Evolutionary conservation across 2,797 vertebrate species (phyloP).

Genomic region (Tiaroga cobitis): DNA sequence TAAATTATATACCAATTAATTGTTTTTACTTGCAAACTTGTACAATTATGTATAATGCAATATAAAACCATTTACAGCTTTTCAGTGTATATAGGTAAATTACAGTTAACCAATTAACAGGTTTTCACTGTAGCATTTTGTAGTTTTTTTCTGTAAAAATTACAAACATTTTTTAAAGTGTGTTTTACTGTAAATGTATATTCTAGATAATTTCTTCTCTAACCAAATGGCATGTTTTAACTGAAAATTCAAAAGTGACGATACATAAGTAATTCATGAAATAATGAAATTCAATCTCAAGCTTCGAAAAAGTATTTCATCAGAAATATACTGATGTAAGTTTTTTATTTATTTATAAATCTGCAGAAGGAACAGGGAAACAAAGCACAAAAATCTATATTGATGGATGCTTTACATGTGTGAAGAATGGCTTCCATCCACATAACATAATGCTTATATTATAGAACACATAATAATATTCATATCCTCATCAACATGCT

Average conservation of each 20-base stretch:
- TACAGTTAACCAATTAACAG: not conserved
- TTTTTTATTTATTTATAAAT: slow-evolving; percentile 20
- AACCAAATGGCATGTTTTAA: not conserved
- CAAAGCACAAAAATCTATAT: slow-evolving; percentile 24
- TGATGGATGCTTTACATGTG: slow-evolving; percentile 43
- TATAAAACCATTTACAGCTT: not conserved
- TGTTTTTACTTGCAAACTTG: not conserved
- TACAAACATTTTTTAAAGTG: not conserved
- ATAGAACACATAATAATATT: slow-evolving; percentile 61
- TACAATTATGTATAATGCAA: not conserved
- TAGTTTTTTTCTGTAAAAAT: not conserved
- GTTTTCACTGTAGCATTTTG: not conserved
- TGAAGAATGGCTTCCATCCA: slow-evolving; percentile 39
- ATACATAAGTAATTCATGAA: not conserved
- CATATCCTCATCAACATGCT: slow-evolving; percentile 52
- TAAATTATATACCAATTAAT: not conserved
- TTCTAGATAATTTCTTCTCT: not conserved
- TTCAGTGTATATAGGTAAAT: not conserved
- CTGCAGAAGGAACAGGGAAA: slow-evolving; percentile 2
- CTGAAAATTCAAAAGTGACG: not conserved
- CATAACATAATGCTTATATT: slow-evolving; percentile 58
- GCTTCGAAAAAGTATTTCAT: not conserved
- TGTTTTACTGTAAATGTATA: not conserved
- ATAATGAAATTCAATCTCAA: not conserved
- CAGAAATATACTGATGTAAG: not conserved